Evolutionary conservation across 2,888 invertebrate genomes (phyloP).

Genomic region (Drosophila algonquin): DNA sequence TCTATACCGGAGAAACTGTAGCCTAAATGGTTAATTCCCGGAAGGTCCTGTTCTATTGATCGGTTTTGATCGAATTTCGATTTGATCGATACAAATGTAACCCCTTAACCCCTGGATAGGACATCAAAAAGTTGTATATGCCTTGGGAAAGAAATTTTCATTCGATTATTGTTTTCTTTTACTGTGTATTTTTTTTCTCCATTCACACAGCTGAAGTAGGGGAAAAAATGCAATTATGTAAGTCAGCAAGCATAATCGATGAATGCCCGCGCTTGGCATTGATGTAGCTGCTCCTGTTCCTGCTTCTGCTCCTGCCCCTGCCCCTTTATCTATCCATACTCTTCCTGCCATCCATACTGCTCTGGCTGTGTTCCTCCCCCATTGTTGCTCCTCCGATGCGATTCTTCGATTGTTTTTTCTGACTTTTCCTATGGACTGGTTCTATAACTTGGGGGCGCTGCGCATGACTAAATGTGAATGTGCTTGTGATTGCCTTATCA

Average conservation of each 20-base stretch:
- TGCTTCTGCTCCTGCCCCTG: conserved; percentile 7
- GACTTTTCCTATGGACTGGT: conserved; percentile 25
- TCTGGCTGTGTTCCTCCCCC: background rate
- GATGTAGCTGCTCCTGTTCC: conserved; percentile 51
- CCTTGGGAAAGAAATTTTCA: background rate
- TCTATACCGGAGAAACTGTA: background rate
- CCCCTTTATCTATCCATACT: background rate
- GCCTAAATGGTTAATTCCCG: too few species aligned
- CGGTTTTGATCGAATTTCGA: too few species aligned
- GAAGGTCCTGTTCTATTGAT: too few species aligned
- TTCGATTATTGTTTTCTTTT: conserved; percentile 23
- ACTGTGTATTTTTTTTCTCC: conserved; percentile 21
- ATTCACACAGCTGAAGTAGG: conserved; percentile 27
- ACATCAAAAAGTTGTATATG: background rate
- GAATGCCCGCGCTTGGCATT: conserved; percentile 57
- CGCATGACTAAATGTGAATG: conserved; percentile 45
- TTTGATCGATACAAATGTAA: too few species aligned
- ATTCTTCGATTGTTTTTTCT: conserved; percentile 25
- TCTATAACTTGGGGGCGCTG: conserved; percentile 3
- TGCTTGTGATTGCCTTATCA: conserved; percentile 49
- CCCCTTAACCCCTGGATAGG: background rate
- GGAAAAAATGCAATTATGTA: conserved; percentile 56
- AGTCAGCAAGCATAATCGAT: conserved; percentile 65
- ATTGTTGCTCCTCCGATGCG: background rate
- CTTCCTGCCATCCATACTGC: background rate